Evolutionary conservation across 2,113 vertebrate species (phyloP), one percentile per base, ranked within the genome.

Genomic region (Serilophus lunatus): DNA sequence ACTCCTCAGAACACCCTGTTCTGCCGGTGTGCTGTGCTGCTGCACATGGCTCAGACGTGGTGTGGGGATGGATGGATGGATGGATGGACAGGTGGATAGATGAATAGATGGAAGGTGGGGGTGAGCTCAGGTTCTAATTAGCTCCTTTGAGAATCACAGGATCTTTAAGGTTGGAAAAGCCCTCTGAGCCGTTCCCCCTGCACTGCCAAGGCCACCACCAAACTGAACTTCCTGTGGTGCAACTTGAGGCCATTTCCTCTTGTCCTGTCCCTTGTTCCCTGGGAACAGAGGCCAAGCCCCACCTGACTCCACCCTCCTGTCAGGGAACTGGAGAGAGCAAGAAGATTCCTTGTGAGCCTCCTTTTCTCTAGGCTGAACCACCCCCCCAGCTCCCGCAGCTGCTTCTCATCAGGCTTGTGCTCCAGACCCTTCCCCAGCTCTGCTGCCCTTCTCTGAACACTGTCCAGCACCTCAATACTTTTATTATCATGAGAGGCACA

Each of bases 31-130:
- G 18, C 36, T 65, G 26, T 72, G 31, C 35, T 72, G 59, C 44
- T 88, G 59, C 51, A 65, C 15, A 2, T 38, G 36, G 33, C 36
- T 59, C 0, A 0, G 36, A 33, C 3, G 4, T 59, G 24, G 25
- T 40, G 9, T 72, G 18, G 20, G 49, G 36, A 26, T 72, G 57
- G 50, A 10, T 56, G 66, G n/a, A 36, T 13, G 22, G n/a, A 36
- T 13, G 22, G 54, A 26, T 16, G 50, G 50, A 26, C 28, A 42
- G 31, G 18, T 56, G 23, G 35, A 36, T 14, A 13, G 56, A 28
- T 16, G 50, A 25, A 28, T 51, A 49, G 35, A 33, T 72, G 57
- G 50, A 10, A 56, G 26, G 12, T 56, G 45, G 15, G 40, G 13
- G 3, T 68, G 47, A 76, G 54, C 70, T 61, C 5, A 2, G 40